These are phyloP conservation scores for Brenthis ino DNA, from an alignment of 2,888 invertebrate genomes.

Conservation along the genomic window DNA sequence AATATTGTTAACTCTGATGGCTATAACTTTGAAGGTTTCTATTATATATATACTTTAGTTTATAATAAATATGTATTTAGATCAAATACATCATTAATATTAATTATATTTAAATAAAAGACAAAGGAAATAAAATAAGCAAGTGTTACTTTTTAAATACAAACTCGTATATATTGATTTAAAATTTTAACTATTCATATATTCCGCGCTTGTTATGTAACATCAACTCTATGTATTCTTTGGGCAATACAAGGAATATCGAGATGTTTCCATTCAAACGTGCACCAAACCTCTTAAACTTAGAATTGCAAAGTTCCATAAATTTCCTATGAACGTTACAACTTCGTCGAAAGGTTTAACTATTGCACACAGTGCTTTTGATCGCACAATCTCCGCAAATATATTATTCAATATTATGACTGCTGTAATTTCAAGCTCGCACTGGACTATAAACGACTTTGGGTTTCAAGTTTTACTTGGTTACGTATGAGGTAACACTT, in stretches of 20 bases:
- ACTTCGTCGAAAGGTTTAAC: slow-evolving; percentile 21
- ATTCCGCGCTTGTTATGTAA: not conserved
- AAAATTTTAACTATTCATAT: not conserved
- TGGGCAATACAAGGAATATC: not conserved
- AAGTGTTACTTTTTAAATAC: no score
- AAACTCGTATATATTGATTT: no score
- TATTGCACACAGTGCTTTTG: slow-evolving; percentile 14
- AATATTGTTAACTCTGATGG: no score
- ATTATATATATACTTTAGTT: no score
- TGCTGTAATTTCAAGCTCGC: slow-evolving; percentile 23
- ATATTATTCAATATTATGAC: slow-evolving; percentile 28
- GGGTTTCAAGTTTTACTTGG: slow-evolving; percentile 47
- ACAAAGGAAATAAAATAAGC: no score
- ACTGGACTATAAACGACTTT: slow-evolving; percentile 49
- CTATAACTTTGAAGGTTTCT: no score
- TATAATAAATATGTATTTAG: no score
- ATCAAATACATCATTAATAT: no score
- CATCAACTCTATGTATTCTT: not conserved
- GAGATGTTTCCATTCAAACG: not conserved
- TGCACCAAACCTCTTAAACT: not conserved
- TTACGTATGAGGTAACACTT: slow-evolving; percentile 64
- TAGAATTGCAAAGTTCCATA: slow-evolving; percentile 2
- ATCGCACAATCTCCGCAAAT: slow-evolving; percentile 21
- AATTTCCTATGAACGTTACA: slow-evolving; percentile 10
- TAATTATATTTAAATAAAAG: no score